Percentiles rank a stretch among this genome's conserved stretches.
These are phyloP conservation scores for Luehdorfia chinensis DNA, from an alignment of 1,140 invertebrate genomes.

Conservation along the genomic window DNA sequence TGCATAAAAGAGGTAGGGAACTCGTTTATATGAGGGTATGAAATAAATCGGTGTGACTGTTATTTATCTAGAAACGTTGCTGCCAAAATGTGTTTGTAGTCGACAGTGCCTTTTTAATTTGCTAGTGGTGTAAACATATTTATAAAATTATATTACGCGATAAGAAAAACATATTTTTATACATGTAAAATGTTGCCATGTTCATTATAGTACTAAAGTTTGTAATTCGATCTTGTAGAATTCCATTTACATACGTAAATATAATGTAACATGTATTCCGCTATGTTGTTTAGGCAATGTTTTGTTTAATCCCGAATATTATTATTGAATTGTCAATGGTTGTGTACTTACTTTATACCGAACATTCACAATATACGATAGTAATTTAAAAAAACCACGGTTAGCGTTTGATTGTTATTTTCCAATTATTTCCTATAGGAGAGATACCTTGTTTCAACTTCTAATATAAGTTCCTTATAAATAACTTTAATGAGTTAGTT, in stretches of 20 bases:
- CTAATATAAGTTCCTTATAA: slow-evolving; percentile 70
- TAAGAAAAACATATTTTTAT: slow-evolving; percentile 73
- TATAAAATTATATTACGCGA: slow-evolving; percentile 69
- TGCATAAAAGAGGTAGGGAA: slow-evolving; percentile 43
- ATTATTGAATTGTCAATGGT: slow-evolving; percentile 60
- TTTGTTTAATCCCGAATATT: slow-evolving; percentile 38
- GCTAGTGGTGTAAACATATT: slow-evolving; percentile 67
- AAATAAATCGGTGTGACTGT: slow-evolving; percentile 44
- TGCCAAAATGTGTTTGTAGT: slow-evolving; percentile 77
- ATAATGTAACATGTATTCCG: slow-evolving; percentile 26
- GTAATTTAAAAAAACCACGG: slow-evolving; percentile 39
- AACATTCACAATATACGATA: slow-evolving; percentile 27
- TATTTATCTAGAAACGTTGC: slow-evolving; percentile 51
- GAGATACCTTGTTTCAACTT: slow-evolving; percentile 56
- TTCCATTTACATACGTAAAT: slow-evolving; percentile 27
- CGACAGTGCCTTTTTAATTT: slow-evolving; percentile 73
- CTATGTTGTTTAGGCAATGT: slow-evolving; percentile 23
- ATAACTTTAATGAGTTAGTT: slow-evolving; percentile 63
- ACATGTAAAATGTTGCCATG: slow-evolving; percentile 75
- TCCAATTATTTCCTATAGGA: slow-evolving; percentile 39
- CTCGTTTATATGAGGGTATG: slow-evolving; percentile 42
- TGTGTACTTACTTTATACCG: slow-evolving; percentile 67
- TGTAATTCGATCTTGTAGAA: slow-evolving; percentile 35
- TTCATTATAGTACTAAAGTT: slow-evolving; percentile 63
- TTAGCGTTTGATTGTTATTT: slow-evolving; percentile 36